These are phyloP conservation scores for Melanophora roralis DNA, from an alignment of 2,888 invertebrate genomes.

Conservation along the genomic window DNA sequence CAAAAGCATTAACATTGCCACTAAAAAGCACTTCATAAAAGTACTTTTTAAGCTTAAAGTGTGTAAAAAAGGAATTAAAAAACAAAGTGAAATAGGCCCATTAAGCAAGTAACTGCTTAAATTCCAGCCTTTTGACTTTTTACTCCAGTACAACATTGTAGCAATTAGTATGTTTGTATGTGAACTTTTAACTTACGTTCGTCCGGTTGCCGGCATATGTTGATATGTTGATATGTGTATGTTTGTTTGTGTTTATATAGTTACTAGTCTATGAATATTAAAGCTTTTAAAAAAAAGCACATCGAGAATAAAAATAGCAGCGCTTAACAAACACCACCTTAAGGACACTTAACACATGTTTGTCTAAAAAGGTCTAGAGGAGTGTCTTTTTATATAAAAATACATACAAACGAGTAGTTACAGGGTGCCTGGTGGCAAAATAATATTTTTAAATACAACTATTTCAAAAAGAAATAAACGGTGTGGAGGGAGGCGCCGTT, in stretches of 20 bases:
- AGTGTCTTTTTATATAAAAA: too few relatives aligned
- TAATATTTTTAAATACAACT: too few relatives aligned
- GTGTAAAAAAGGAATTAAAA: neutral
- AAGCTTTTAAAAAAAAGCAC: neutral
- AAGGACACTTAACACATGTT: slow-evolving; percentile 54
- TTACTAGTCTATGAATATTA: neutral
- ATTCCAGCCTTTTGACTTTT: slow-evolving; percentile 55
- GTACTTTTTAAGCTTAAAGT: neutral
- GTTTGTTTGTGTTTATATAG: too few relatives aligned
- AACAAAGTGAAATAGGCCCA: slow-evolving; percentile 51
- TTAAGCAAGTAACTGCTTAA: slow-evolving; percentile 58
- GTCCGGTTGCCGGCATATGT: too few relatives aligned
- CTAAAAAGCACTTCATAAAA: slow-evolving; percentile 54
- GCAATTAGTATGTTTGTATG: neutral
- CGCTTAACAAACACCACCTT: slow-evolving; percentile 27
- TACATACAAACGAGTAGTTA: too few relatives aligned
- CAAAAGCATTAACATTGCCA: slow-evolving; percentile 45
- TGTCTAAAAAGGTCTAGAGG: slow-evolving; percentile 3
- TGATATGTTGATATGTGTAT: too few relatives aligned
- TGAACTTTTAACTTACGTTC: too few relatives aligned
- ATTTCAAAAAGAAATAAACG: too few relatives aligned
- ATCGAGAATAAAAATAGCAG: slow-evolving; percentile 15
- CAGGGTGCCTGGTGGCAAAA: too few relatives aligned
- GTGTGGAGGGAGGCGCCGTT: too few relatives aligned
- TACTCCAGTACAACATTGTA: slow-evolving; percentile 1